phyloP scores from a whole-genome alignment of 2,113 vertebrate genomes.

The Chionomys nivalis region DNA sequence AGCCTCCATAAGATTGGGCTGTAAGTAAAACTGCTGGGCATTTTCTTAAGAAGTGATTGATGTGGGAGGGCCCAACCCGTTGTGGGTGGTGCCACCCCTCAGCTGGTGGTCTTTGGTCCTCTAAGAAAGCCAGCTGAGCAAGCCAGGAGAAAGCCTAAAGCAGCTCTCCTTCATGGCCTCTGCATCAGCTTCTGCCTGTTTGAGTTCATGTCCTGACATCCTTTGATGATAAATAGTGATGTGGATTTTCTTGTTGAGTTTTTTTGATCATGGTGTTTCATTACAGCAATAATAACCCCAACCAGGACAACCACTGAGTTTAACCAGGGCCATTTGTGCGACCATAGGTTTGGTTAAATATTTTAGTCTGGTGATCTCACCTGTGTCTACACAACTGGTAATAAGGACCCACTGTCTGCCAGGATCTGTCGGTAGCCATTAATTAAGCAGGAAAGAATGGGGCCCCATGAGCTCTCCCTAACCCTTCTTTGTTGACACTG shows the following conservation, averaged over 20 bases:
- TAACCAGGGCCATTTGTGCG: neutral
- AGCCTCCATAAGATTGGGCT: neutral
- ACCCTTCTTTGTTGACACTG: neutral
- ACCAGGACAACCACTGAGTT: neutral
- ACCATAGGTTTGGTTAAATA: neutral
- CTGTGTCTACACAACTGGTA: neutral
- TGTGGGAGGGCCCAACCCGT: neutral
- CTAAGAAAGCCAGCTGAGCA: neutral
- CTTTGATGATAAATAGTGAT: neutral
- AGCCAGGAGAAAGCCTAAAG: neutral
- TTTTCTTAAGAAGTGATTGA: neutral
- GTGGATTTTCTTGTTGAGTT: neutral
- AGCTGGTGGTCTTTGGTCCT: neutral
- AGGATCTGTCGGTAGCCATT: neutral
- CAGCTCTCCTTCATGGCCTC: neutral
- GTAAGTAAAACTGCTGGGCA: too few species aligned
- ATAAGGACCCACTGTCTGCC: neutral
- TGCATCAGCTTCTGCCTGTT: neutral
- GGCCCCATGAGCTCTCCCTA: neutral
- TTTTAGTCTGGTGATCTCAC: neutral
- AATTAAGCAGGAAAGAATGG: neutral
- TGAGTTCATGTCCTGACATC: neutral
- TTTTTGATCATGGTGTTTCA: neutral
- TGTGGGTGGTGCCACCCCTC: neutral
- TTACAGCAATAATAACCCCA: neutral